Evolutionary conservation across 2,113 vertebrate species (phyloP), one percentile per base, ranked within the genome.

Genomic region (Cavia aperea): DNA sequence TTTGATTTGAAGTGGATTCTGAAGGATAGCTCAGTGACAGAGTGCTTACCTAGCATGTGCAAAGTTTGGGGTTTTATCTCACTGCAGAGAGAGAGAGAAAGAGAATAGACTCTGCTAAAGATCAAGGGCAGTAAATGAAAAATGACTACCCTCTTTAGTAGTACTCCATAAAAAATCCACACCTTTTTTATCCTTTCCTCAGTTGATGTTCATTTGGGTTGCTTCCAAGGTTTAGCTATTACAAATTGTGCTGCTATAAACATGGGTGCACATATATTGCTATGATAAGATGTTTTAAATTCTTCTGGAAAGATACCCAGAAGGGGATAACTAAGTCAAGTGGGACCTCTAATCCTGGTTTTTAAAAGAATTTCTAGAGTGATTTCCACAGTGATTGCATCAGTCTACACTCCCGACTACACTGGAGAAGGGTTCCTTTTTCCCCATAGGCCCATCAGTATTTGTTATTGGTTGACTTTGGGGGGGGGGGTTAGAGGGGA

Each of bases 1-100:
- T 93, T 77, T 62, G 66, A 60, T 88, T 93, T 88, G 86, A 93
- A 95, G 75, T 82, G 36, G 23, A 39, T 21, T 85, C 31, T 15
- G 31, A 43, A 31, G 29, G 46, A 18, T 29, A 31, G 6, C n/a
- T 88, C 39, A 24, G 24, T 56, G 36, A 5, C 23, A 33, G 46
- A 33, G 46, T 54, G 46, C 77, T 54, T 54, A 51, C 31, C 46
- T 54, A 54, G 49, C 19, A 33, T 54, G 77, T 54, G 49, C 29
- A 54, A 33, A 33, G 51, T 16, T 12, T 65, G 43, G 62, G 36
- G 11, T 43, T 89, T 12, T 10, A 79, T 46, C 68, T 21, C 24
- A 29, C 29, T 43, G 18, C 26, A 29, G 43, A 43, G 26, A 77
- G 46, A 49, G 26, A 49, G 9, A 43, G 36, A 54, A 14, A 1